A percentile compares a stretch with the other conserved stretches of the same genome.
Evolutionary conservation across 2,888 invertebrate genomes (phyloP).

Genomic region (Lithophane leautieri): DNA sequence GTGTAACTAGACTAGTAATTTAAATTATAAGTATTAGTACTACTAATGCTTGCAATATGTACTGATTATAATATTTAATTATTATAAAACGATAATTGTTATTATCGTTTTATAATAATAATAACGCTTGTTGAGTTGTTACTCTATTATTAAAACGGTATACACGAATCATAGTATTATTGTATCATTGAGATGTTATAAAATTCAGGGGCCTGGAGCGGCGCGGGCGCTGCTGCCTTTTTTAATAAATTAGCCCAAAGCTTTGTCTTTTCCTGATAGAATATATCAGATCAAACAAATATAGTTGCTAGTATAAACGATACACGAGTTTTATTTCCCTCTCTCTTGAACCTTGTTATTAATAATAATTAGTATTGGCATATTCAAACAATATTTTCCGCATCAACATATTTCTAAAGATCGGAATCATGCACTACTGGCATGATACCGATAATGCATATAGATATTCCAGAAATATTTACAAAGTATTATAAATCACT

Average conservation of each 20-base stretch:
- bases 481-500: conserved; percentile 49
- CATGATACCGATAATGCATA: conserved; percentile 22
- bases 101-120: too few relatives aligned
- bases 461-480: background rate
- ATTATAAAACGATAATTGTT: conserved; percentile 46
- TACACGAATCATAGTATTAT: conserved; percentile 58
- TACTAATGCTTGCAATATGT: conserved; percentile 63
- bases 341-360: conserved; percentile 7
- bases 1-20: conserved; percentile 51
- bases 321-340: conserved; percentile 78
- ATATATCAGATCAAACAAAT: conserved; percentile 92
- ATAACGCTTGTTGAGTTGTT: too few relatives aligned
- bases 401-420: conserved; percentile 37
- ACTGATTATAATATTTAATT: conserved; percentile 62
- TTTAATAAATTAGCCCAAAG: conserved; percentile 90
- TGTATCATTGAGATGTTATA: conserved; percentile 44
- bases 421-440: conserved; percentile 2
- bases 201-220: conserved; percentile 73
- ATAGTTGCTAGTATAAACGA: conserved; percentile 72
- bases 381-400: conserved; percentile 22
- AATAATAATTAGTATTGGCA: background rate
- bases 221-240: conserved; percentile 88
- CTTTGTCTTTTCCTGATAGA: conserved; percentile 90
- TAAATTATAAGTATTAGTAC: conserved; percentile 63
- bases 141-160: conserved; percentile 57